Evolutionary conservation across 2,113 vertebrate genomes (phyloP), one percentile per base, ranked within the genome.

Genomic region (Ictidomys tridecemlineatus): DNA sequence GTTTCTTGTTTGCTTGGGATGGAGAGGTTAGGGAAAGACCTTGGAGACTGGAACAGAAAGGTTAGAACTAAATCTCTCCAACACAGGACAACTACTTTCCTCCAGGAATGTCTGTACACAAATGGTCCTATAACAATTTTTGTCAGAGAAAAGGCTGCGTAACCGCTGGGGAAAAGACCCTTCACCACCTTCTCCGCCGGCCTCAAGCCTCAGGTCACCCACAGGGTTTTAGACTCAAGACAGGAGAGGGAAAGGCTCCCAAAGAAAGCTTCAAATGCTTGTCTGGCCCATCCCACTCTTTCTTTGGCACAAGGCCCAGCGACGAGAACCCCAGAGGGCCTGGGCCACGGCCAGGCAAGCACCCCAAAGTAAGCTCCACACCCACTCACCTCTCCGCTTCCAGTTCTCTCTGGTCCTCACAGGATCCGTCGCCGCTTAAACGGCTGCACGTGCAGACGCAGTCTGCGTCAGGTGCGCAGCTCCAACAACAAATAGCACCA

Each of bases 371-470:
- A 13, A 39, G 0, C 13, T 0, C 0, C 30, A 4, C 0, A 2
- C 4, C 13, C 14, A 94, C 97, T 97, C 83, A 98, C 97, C 97
- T 93, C 61, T 0, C 67, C 1, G 2, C 86, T 0, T n/a, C 30
- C 12, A 6, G 34, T 26, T 89, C 83, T 56, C 67, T 51, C 20
- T 0, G 2, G 30, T 58, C 83, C 58, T 89, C 93, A 17, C n/a
- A 32, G 51, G 45, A 11, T 0, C 82, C 4, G 34, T 74, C 78
- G 56, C 89, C 3, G n/a, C 91, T 96, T 97, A 98, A 98, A 97
- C 96, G 96, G 97, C 92, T 65, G 96, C 97, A 97, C 97, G 97
- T 97, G 97, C 78, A 30, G 82, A 96, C 88, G 95, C 61, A 2
- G 2, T 12, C 4, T 65, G 45, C 95, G 92, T 96, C 94, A 61